Percentiles rank a stretch among this genome's conserved stretches.
phyloP scores from a whole-genome alignment of 2,113 vertebrate genomes.

The Lutjanus erythropterus region DNA sequence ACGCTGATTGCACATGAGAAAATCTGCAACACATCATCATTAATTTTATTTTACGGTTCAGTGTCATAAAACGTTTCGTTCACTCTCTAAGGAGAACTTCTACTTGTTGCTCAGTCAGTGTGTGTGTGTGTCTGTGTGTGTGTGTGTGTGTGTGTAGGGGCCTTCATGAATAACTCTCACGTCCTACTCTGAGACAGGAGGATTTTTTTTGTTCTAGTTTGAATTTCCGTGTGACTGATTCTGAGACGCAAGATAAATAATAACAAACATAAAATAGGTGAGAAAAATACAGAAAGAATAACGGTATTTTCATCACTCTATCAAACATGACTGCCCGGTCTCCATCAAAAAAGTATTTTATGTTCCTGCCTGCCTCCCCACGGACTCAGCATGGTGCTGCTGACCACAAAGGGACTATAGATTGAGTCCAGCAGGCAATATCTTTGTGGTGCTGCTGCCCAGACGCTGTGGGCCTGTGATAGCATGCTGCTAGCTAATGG shows the following conservation, averaged over 20 bases:
- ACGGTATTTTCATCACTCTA: slow-evolving; percentile 37
- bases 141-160: neutral
- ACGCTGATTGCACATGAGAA: slow-evolving; percentile 25
- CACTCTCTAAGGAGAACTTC: slow-evolving; percentile 3
- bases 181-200: neutral
- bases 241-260: slow-evolving; percentile 37
- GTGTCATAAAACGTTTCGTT: slow-evolving; percentile 13
- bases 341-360: slow-evolving; percentile 64
- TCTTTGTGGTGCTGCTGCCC: slow-evolving; percentile 48
- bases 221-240: slow-evolving; percentile 31
- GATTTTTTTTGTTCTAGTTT: slow-evolving; percentile 15
- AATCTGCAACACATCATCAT: slow-evolving; percentile 41
- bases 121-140: neutral
- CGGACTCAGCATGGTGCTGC: slow-evolving; percentile 57
- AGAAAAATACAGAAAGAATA: slow-evolving; percentile 23
- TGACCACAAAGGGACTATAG: slow-evolving; percentile 74
- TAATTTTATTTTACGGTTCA: slow-evolving; percentile 39
- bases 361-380: slow-evolving; percentile 64
- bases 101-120: slow-evolving; percentile 31
- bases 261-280: slow-evolving; percentile 36
- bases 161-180: slow-evolving; percentile 34
- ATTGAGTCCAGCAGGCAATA: slow-evolving; percentile 66
- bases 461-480: slow-evolving; percentile 54
- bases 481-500: slow-evolving; percentile 63
- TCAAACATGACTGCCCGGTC: slow-evolving; percentile 30